phyloP scores from a whole-genome alignment of 2,797 vertebrate species.

The Sitta carolinensis region DNA sequence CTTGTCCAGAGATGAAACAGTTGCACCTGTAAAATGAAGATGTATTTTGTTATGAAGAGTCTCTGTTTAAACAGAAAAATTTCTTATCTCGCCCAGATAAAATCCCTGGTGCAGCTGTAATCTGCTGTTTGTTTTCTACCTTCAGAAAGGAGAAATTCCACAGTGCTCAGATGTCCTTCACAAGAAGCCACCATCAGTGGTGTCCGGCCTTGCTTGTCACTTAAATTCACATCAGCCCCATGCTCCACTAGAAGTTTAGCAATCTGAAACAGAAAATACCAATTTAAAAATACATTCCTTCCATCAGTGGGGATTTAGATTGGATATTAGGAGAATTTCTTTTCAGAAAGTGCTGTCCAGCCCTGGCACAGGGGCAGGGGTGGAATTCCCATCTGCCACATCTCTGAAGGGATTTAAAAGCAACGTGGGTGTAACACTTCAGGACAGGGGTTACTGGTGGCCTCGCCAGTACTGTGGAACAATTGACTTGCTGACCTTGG shows the following conservation, averaged over 20 bases:
- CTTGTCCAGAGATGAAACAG: constrained; percentile 91
- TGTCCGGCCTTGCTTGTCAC: constrained; percentile 95
- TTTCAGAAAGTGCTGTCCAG: neutral
- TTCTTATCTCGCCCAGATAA: neutral
- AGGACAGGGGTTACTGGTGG: neutral
- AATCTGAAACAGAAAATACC: constrained; percentile 76
- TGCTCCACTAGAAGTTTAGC: constrained; percentile 87
- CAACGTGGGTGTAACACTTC: too few species aligned
- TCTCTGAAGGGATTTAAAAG: neutral
- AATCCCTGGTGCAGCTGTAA: neutral
- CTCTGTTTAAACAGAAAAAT: neutral
- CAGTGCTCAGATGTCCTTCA: constrained; percentile 94
- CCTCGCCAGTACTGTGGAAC: neutral
- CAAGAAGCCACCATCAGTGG: constrained; percentile 97
- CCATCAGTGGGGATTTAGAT: neutral
- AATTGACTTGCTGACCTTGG: neutral
- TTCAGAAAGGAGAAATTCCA: constrained; percentile 93
- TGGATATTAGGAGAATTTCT: neutral
- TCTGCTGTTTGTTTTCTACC: constrained; percentile 74
- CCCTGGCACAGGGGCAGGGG: neutral
- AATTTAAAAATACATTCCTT: neutral
- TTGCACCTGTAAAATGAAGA: constrained; percentile 80
- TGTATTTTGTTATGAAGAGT: neutral
- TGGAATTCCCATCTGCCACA: neutral
- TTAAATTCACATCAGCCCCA: constrained; percentile 90